Evolutionary conservation across 2,888 invertebrate species (phyloP).

Genomic region (Alentia gelatinosa): DNA sequence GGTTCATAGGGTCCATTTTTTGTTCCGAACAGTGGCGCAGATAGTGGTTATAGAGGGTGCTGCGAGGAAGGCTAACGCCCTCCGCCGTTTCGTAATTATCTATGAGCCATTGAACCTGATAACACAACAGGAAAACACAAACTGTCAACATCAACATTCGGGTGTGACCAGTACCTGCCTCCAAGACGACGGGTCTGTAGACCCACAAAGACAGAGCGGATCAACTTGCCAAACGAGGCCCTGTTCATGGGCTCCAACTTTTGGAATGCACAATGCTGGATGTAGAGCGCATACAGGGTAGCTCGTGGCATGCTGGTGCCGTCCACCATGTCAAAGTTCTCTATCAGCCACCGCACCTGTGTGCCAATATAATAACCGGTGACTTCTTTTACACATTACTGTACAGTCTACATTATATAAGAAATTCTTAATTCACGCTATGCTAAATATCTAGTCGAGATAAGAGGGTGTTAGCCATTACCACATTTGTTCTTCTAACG

Average conservation of each 20-base stretch:
- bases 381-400: not conserved
- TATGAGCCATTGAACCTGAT: constrained; percentile 88
- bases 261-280: constrained; percentile 90
- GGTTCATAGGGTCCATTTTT: constrained; percentile 98
- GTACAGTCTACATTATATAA: not conserved
- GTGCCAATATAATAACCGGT: not conserved
- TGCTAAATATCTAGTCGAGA: not conserved
- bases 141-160: constrained; percentile 28
- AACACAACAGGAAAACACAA: not conserved
- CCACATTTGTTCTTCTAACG: constrained; percentile 12
- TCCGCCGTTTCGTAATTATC: constrained; percentile 99
- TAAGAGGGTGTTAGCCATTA: constrained; percentile 52
- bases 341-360: constrained; percentile 87
- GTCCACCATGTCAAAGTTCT: constrained; percentile 97
- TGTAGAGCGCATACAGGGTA: constrained; percentile 96
- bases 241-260: constrained; percentile 98
- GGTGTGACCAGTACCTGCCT: constrained; percentile 82
- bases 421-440: not conserved
- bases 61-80: constrained; percentile 94
- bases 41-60: constrained; percentile 98
- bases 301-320: constrained; percentile 93
- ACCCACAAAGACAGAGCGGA: constrained; percentile 96
- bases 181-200: constrained; percentile 94
- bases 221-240: constrained; percentile 97
- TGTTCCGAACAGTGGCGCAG: constrained; percentile 93